phyloP scores from a whole-genome alignment of 2,797 vertebrate genomes.

The Chaunax sp. region DNA sequence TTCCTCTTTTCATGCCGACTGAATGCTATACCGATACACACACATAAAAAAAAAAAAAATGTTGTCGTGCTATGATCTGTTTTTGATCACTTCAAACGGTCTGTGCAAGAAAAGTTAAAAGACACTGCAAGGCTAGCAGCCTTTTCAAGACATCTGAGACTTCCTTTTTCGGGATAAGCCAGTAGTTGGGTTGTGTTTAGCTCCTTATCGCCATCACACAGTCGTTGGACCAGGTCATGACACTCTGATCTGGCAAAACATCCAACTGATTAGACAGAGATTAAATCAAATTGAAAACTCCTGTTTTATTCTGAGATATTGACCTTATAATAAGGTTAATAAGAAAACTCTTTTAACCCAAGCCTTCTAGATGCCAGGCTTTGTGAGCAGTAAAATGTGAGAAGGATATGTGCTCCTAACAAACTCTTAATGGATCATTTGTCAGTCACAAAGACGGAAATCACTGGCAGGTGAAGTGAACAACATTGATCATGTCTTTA shows the following conservation, averaged over 20 bases:
- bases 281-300: slow-evolving; percentile 52
- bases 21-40: not conserved
- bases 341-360: not conserved
- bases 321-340: not conserved
- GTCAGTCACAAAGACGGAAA: not conserved
- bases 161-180: not conserved
- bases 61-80: not conserved
- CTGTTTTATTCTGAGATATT: slow-evolving; percentile 1
- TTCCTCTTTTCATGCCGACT: slow-evolving; percentile 5
- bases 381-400: not conserved
- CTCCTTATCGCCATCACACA: slow-evolving; percentile 7
- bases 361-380: not conserved
- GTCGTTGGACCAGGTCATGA: slow-evolving; percentile 38
- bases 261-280: slow-evolving; percentile 40
- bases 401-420: not conserved
- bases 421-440: not conserved
- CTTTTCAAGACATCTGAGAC: not conserved
- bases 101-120: not conserved
- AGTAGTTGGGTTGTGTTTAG: not conserved
- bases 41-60: not conserved
- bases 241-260: slow-evolving; percentile 32
- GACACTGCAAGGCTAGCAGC: not conserved
- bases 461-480: too few species aligned
- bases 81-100: not conserved
- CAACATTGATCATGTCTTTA: not conserved